phyloP scores from a whole-genome alignment of 2,888 invertebrate species.

The Abrostola triplasia region DNA sequence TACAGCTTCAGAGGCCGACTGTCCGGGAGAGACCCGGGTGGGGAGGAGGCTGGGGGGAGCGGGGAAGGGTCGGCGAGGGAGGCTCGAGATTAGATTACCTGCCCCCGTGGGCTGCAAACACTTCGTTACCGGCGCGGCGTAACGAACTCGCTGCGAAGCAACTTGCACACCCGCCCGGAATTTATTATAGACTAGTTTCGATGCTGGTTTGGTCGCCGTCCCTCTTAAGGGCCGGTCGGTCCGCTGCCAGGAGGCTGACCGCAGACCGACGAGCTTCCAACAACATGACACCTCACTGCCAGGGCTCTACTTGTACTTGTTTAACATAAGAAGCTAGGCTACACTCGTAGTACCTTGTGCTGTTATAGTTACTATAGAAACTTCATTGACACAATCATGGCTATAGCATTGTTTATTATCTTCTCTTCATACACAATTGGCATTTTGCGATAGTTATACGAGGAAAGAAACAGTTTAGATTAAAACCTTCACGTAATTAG shows the following conservation, averaged over 20 bases:
- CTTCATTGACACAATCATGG: too few relatives aligned
- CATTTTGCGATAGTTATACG: too few relatives aligned
- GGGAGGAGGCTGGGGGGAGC: constrained; percentile 27
- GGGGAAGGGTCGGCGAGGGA: constrained; percentile 37
- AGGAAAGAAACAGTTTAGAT: too few relatives aligned
- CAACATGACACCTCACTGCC: too few relatives aligned
- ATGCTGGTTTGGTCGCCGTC: constrained; percentile 25
- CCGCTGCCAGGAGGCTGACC: constrained; percentile 14
- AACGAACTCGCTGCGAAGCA: constrained; percentile 66
- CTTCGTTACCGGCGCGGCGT: constrained; percentile 77
- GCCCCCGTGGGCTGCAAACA: constrained; percentile 84
- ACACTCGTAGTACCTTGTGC: too few relatives aligned
- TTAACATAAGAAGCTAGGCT: too few relatives aligned
- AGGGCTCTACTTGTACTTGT: too few relatives aligned
- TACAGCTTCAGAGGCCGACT: constrained; percentile 60
- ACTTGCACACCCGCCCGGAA: constrained; percentile 43
- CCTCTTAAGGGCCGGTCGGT: constrained; percentile 1
- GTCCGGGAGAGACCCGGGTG: constrained; percentile 4
- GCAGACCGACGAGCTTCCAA: too few relatives aligned
- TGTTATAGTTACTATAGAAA: too few relatives aligned
- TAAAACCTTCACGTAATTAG: too few relatives aligned
- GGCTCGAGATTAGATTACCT: constrained; percentile 82
- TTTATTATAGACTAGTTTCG: constrained; percentile 49
- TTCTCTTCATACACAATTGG: too few relatives aligned
- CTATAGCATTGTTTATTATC: too few relatives aligned